Base-by-base conservation (phyloP, 2,113 vertebrate species). In the Mus pahari region DNA sequence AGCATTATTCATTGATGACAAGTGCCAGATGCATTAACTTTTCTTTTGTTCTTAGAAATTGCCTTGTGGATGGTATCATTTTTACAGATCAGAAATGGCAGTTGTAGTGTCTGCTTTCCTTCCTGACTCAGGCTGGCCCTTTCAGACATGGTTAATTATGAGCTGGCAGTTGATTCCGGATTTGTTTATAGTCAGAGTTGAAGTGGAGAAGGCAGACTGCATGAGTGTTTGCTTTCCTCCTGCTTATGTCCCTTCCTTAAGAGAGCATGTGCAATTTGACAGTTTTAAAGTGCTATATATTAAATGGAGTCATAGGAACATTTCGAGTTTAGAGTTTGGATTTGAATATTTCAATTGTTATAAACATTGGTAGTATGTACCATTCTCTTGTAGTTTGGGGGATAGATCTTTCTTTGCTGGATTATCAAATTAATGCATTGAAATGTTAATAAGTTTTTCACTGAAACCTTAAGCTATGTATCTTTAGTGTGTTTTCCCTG, bases 301-400 rank as follows among this genome's bases (percentile, higher is more conserved):
- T 53, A 87, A 68, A 53, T 87, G 45, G 45, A n/a, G 45, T 50
- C 64, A 50, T 92, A 86, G 82, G 13, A 4, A 90, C 16, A 58
- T 94, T 96, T 92, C 91, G 20, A 62, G 81, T 88, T 68, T 53
- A 55, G 96, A 78, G 11, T 58, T 84, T 93, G 95, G 89, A 28
- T 87, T 95, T 96, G 93, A 78, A 64, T 94, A 48, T 86, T 22
- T 33, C 60, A 71, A 64, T 86, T 45, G 94, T 73, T 94, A 86
- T 89, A 42, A 95, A 78, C 66, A 86, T 3, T 33, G 92, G 7
- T 17, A 78, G 62, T n/a, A n/a, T 86, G 82, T 73, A 22, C 87
- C 48, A 13, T 93, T 95, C 9, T 93, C 12, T 87, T 92, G 74
- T 33, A 19, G 7, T 95, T 94, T 91, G 94, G 92, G 92, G 12